Base-by-base conservation (phyloP, 1,140 invertebrate genomes). In the Nilaparvata lugens region DNA sequence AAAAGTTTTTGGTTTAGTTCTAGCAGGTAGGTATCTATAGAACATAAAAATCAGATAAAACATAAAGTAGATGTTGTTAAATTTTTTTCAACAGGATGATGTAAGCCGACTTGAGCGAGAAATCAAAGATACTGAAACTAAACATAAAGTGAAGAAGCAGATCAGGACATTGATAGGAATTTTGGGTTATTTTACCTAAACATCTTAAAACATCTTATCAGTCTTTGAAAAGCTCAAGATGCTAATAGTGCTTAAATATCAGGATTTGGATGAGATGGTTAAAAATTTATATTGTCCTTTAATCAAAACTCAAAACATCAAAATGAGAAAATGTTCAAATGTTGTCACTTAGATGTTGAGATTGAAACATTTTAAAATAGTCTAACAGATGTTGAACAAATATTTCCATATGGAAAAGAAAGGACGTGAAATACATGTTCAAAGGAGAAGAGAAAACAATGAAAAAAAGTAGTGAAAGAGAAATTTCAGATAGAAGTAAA, bases 41-140 rank as follows among this genome's bases (percentile, higher is more conserved):
- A 31, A 62, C 60, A 45, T n/a, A 54, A 57, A 58, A 60, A 62
- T 38, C 19, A 43, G 9, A 35, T 62, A 21, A 62, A 58, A 62
- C 23, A 58, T 21, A 62, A 62, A 62, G 14, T 14, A 35, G 60
- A 62, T 62, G 60, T 62, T 19, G 19, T 35, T 62, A 13, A 28
- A 58, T 21, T 62, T 62, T 56, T 62, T 62, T 28, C 18, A 62
- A 45, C 60, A 54, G 35, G 60, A 62, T 59, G 60, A 62, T 62
- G 60, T 62, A n/a, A 62, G 60, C 42, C 18, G 60, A 18, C 45
- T 62, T 18, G 55, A 62, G 35, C 54, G 13, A n/a, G 60, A 40
- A 43, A 62, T 40, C 5, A 62, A 62, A 28, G 55, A 62, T 18
- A 25, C 18, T 28, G 45, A 24, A 18, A 62, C 54, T 35, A 7